Conservation (phyloP, 2,797 vertebrate species). For the Apogon talboti region DNA sequence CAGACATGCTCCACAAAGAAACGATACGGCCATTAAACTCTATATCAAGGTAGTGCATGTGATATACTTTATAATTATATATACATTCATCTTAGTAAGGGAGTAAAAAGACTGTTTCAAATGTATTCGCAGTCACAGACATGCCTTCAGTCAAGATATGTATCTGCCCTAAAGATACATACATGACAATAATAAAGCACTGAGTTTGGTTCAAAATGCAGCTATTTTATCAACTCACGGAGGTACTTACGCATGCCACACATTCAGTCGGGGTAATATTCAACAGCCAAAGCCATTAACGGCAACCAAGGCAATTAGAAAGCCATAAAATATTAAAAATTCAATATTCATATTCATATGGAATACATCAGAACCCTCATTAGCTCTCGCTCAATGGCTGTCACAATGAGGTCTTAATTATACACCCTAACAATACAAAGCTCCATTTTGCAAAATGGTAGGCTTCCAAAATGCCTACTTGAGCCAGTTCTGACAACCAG, state of each 20-base stretch:
- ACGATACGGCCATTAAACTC: conserved; percentile 80
- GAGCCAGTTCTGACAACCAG: conserved; percentile 54
- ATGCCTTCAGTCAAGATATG: conserved; percentile 63
- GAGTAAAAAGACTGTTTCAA: conserved; percentile 65
- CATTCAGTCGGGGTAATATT: conserved; percentile 69
- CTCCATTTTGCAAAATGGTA: conserved; percentile 74
- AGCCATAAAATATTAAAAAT: conserved; percentile 83
- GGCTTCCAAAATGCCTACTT: conserved; percentile 67
- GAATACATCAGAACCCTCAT: conserved; percentile 81
- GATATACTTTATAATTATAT: conserved; percentile 84
- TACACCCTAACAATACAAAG: conserved; percentile 79
- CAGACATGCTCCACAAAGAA: conserved; percentile 81
- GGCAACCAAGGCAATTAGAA: conserved; percentile 80
- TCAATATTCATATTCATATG: conserved; percentile 80
- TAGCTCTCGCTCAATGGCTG: conserved; percentile 78
- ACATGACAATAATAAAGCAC: conserved; percentile 37
- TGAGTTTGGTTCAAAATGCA: conserved; percentile 33
- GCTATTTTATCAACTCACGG: conserved; percentile 43
- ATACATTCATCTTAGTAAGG: conserved; percentile 76
- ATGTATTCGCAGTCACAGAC: conserved; percentile 76
- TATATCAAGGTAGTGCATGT: conserved; percentile 77
- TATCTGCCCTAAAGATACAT: conserved; percentile 63
- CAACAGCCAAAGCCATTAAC: conserved; percentile 71
- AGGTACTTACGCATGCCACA: conserved; percentile 57
- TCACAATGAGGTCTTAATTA: conserved; percentile 81